Percentiles rank a stretch among this genome's conserved stretches.
phyloP scores from a whole-genome alignment of 2,797 vertebrate species.

The Nannoperca obscura region DNA sequence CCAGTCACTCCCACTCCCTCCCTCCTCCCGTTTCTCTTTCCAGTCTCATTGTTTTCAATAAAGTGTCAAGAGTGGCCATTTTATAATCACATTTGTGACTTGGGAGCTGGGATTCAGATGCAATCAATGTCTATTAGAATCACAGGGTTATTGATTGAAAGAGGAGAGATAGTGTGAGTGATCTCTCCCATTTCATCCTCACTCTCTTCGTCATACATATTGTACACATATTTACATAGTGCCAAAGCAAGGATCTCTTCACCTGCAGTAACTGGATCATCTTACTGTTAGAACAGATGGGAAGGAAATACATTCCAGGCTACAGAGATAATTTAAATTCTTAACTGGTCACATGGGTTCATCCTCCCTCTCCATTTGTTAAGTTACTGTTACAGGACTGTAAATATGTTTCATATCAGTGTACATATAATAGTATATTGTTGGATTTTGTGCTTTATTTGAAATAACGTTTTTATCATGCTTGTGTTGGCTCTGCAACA shows the following conservation, averaged over 20 bases:
- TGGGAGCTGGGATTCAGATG: constrained; percentile 86
- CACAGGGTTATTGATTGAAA: constrained; percentile 87
- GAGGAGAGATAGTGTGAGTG: constrained; percentile 82
- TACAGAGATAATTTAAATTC: not conserved
- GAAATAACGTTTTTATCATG: not conserved
- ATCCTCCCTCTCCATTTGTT: not conserved
- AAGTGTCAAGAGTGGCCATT: constrained; percentile 86
- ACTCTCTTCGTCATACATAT: constrained; percentile 39
- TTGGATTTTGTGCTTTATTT: not conserved
- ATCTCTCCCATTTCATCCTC: constrained; percentile 60
- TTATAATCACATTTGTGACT: constrained; percentile 88
- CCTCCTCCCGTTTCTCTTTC: constrained; percentile 66
- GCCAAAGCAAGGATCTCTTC: constrained; percentile 7
- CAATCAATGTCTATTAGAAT: constrained; percentile 90
- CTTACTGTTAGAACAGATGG: not conserved
- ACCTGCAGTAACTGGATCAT: not conserved
- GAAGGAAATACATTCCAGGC: not conserved
- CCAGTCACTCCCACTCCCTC: constrained; percentile 71
- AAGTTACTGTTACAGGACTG: not conserved
- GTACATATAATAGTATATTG: not conserved
- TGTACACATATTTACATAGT: constrained; percentile 50
- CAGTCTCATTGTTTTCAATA: constrained; percentile 89
- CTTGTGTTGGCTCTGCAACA: not conserved
- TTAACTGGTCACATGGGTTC: not conserved
- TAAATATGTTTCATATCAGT: not conserved